Evolutionary conservation across 2,113 vertebrate genomes (phyloP).

Genomic region (Nansenia antarctica): DNA sequence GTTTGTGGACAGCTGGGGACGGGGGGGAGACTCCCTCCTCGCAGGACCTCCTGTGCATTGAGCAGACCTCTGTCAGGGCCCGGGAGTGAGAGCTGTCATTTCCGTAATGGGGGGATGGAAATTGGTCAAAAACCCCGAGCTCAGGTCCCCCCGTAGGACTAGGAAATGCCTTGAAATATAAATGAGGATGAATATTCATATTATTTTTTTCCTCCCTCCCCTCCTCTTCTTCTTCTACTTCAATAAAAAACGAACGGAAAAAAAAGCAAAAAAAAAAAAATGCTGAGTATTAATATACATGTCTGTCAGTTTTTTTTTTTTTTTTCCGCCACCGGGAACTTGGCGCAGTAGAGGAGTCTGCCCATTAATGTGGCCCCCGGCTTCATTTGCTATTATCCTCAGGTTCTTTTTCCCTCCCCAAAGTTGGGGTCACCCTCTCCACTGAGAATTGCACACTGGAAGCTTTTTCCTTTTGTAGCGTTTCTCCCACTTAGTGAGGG

Average conservation of each 20-base stretch:
- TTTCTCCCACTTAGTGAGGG: conserved; percentile 71
- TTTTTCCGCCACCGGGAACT: conserved; percentile 77
- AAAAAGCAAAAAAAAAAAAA: too few relatives aligned
- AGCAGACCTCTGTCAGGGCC: conserved; percentile 97
- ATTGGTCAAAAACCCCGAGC: conserved; percentile 86
- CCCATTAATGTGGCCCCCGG: conserved; percentile 85
- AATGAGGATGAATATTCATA: conserved; percentile 99
- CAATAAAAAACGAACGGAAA: too few relatives aligned
- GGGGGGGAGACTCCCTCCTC: conserved; percentile 81
- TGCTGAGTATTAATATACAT: conserved; percentile 99
- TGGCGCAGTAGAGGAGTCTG: conserved; percentile 77
- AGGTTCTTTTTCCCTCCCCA: conserved; percentile 75
- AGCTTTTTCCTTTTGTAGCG: conserved; percentile 74
- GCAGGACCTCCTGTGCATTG: conserved; percentile 89
- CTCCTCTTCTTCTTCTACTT: too few relatives aligned
- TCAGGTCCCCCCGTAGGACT: conserved; percentile 86
- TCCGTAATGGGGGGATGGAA: conserved; percentile 93
- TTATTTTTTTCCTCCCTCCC: conserved; percentile 74
- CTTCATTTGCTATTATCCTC: conserved; percentile 88
- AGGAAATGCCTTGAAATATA: conserved; percentile 98
- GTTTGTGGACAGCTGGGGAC: conserved; percentile 99
- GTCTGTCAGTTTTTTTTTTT: conserved; percentile 92
- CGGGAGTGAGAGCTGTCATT: conserved; percentile 98
- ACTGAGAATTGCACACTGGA: conserved; percentile 72
- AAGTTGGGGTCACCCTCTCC: conserved; percentile 78